Evolutionary conservation across 2,888 invertebrate genomes (phyloP).

Genomic region (Cataglyphis cursor): DNA sequence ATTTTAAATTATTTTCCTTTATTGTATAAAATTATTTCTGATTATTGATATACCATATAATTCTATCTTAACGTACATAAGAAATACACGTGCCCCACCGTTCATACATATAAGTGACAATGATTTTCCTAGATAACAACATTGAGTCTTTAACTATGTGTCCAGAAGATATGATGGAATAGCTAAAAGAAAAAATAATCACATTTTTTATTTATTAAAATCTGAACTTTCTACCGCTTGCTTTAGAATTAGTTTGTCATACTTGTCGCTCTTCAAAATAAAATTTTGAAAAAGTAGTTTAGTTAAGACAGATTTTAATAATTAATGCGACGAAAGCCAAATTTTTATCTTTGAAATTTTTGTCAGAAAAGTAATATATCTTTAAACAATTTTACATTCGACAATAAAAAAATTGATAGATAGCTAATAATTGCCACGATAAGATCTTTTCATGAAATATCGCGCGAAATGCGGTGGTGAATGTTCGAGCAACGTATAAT

Average conservation of each 20-base stretch:
- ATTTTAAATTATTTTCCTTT: conserved; percentile 1
- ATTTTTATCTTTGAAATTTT: background rate
- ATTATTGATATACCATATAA: background rate
- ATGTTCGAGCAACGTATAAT: conserved; percentile 57
- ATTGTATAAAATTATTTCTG: background rate
- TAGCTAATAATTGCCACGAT: conserved; percentile 1
- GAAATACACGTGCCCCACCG: background rate
- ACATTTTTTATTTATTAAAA: conserved; percentile 56
- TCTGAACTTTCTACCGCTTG: conserved; percentile 48
- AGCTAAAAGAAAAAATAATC: conserved; percentile 36
- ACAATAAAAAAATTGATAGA: conserved; percentile 7
- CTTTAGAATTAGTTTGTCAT: conserved; percentile 29
- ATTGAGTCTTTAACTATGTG: conserved; percentile 31
- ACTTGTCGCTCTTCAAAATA: background rate
- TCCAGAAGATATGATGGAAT: conserved; percentile 32
- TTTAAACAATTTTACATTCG: background rate
- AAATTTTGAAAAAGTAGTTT: conserved; percentile 11
- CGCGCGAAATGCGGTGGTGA: conserved; percentile 43
- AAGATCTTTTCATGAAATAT: conserved; percentile 9
- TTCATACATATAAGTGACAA: background rate
- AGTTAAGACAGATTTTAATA: background rate
- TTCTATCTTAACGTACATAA: background rate
- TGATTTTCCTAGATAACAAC: conserved; percentile 3
- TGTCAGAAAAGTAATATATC: background rate
- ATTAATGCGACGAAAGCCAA: background rate